Conservation (phyloP, 2,888 invertebrate species). For the Drosophila lutescens region DNA sequence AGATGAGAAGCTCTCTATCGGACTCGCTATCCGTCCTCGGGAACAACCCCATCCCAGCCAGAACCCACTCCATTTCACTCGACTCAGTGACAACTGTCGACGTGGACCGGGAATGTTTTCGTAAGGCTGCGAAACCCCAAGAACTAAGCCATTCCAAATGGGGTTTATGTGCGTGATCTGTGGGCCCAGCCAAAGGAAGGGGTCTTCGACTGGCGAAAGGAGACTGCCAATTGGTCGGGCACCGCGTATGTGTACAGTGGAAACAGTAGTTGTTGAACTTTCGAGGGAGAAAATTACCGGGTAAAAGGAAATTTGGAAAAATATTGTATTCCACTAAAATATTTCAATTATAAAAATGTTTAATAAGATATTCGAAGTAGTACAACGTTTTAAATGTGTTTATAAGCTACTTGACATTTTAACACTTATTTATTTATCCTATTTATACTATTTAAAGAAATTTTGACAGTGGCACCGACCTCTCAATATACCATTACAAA, state of each 20-base stretch:
- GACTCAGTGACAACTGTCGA: conserved; percentile 61
- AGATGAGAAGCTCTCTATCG: conserved; percentile 69
- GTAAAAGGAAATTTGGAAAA: not conserved
- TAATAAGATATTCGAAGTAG: too few species aligned
- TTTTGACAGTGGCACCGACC: too few species aligned
- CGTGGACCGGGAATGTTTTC: conserved; percentile 66
- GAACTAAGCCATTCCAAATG: conserved; percentile 80
- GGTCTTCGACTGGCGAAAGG: not conserved
- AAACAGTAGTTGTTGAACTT: not conserved
- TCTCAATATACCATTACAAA: too few species aligned
- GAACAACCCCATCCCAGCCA: conserved; percentile 1
- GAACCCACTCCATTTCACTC: conserved; percentile 15
- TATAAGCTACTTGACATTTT: too few species aligned
- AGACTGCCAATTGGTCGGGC: conserved; percentile 24
- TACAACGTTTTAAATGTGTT: too few species aligned
- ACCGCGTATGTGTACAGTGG: conserved; percentile 22
- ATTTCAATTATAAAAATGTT: too few species aligned
- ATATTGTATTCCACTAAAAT: too few species aligned
- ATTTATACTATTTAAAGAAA: too few species aligned
- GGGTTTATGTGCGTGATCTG: conserved; percentile 58
- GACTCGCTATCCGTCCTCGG: conserved; percentile 24
- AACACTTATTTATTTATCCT: too few species aligned
- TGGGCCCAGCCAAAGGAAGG: not conserved
- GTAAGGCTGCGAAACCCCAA: conserved; percentile 62
- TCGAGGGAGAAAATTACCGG: not conserved